These are phyloP conservation scores for Protophormia terraenovae DNA, from an alignment of 2,888 invertebrate genomes.

Conservation along the genomic window DNA sequence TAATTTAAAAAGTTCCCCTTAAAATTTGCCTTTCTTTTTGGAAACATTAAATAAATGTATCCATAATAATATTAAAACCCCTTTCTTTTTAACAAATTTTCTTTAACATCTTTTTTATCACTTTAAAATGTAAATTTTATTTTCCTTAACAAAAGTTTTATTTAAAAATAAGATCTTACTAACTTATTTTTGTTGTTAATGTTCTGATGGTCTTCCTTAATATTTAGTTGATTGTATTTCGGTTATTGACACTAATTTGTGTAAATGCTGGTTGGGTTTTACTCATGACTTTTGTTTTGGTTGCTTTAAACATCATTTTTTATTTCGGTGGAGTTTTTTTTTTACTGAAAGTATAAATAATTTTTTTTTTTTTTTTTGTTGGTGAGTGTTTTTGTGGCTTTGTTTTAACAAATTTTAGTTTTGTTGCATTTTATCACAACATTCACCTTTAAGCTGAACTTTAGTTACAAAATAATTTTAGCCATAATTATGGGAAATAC, in stretches of 20 bases:
- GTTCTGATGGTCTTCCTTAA: background rate
- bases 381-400: too few species aligned
- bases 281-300: conserved; percentile 2
- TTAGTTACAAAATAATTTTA: conserved; percentile 51
- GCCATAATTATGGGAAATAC: conserved; percentile 59
- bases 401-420: too few species aligned
- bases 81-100: background rate
- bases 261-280: conserved; percentile 17
- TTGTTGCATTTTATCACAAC: conserved; percentile 55
- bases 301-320: conserved; percentile 4
- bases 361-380: conserved; percentile 14
- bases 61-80: too few species aligned
- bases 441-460: conserved; percentile 59
- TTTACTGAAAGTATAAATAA: background rate
- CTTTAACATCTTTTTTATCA: background rate
- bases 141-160: background rate
- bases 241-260: conserved; percentile 62
- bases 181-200: background rate
- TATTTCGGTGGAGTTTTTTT: background rate
- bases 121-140: background rate
- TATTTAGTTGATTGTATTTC: background rate
- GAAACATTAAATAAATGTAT: too few species aligned
- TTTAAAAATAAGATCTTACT: background rate
- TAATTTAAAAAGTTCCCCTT: too few species aligned
- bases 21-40: too few species aligned